Conservation (phyloP, 2,797 vertebrate genomes). For the Zalophus californianus region DNA sequence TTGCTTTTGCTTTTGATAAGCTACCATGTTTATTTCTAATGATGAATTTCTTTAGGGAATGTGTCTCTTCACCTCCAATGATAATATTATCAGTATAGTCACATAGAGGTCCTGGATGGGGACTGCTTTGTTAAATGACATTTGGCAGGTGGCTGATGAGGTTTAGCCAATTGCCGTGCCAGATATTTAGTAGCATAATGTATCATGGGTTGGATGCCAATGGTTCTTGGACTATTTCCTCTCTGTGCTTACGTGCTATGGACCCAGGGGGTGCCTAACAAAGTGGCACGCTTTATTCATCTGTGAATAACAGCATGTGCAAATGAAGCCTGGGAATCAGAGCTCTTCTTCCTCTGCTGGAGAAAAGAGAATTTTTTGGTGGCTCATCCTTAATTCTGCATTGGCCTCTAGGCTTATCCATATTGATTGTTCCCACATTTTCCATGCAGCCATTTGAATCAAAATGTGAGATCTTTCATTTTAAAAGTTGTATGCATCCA, state of each 20-base stretch:
- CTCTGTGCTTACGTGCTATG: conserved; percentile 59
- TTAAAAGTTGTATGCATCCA: background rate
- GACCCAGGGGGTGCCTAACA: conserved; percentile 78
- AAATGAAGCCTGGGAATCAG: conserved; percentile 75
- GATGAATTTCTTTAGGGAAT: conserved; percentile 77
- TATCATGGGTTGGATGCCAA: conserved; percentile 79
- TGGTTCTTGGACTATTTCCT: conserved; percentile 81
- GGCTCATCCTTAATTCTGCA: conserved; percentile 68
- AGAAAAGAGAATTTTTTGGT: conserved; percentile 62
- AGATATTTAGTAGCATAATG: conserved; percentile 83
- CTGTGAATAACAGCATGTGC: conserved; percentile 80
- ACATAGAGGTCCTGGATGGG: conserved; percentile 81
- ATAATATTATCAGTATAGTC: conserved; percentile 81
- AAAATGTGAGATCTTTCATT: conserved; percentile 70
- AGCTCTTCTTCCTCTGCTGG: conserved; percentile 48
- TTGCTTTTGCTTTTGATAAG: conserved; percentile 67
- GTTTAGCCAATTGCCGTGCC: conserved; percentile 80
- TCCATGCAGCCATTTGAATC: conserved; percentile 67
- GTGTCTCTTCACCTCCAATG: conserved; percentile 78
- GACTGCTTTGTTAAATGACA: conserved; percentile 80
- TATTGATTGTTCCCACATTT: conserved; percentile 66
- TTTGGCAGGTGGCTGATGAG: conserved; percentile 75
- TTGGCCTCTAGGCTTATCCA: conserved; percentile 61
- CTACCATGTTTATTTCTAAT: conserved; percentile 81
- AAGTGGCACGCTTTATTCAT: conserved; percentile 79